phyloP scores from a whole-genome alignment of 2,113 vertebrate genomes.

The Cephalophus harveyi region DNA sequence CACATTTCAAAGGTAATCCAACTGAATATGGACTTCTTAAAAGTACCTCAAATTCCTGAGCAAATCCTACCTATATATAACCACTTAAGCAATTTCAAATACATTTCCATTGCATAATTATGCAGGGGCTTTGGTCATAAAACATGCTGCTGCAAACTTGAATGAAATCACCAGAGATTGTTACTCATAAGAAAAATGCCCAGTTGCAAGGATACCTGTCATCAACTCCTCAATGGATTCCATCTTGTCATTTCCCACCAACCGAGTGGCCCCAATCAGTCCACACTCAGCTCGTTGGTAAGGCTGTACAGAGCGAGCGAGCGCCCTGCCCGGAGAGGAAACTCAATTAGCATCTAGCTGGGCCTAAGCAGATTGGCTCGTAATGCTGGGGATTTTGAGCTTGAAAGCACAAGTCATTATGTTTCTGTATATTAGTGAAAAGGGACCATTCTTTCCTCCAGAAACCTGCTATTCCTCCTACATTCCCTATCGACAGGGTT shows the following conservation, averaged over 20 bases:
- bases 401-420: conserved; percentile 54
- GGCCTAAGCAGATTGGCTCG: neutral
- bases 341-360: conserved; percentile 52
- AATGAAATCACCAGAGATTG: conserved; percentile 45
- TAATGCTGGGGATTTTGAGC: neutral
- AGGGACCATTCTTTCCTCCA: neutral
- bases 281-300: neutral
- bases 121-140: conserved; percentile 22
- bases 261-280: conserved; percentile 8
- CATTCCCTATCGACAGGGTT: neutral
- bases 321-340: conserved; percentile 15
- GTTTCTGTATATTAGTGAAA: conserved; percentile 28
- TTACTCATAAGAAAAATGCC: conserved; percentile 46
- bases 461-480: neutral
- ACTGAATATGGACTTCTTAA: conserved; percentile 13
- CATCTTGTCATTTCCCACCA: conserved; percentile 48
- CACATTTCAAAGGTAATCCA: conserved; percentile 46
- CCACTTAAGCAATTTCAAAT: conserved; percentile 64
- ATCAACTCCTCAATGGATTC: conserved; percentile 34
- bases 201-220: conserved; percentile 5
- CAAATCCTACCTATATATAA: conserved; percentile 48
- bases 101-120: conserved; percentile 56
- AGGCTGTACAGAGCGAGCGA: neutral
- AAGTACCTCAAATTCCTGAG: conserved; percentile 33
- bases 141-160: conserved; percentile 20